phyloP scores from a whole-genome alignment of 2,888 invertebrate species.

The Heterodera filipjevi region DNA sequence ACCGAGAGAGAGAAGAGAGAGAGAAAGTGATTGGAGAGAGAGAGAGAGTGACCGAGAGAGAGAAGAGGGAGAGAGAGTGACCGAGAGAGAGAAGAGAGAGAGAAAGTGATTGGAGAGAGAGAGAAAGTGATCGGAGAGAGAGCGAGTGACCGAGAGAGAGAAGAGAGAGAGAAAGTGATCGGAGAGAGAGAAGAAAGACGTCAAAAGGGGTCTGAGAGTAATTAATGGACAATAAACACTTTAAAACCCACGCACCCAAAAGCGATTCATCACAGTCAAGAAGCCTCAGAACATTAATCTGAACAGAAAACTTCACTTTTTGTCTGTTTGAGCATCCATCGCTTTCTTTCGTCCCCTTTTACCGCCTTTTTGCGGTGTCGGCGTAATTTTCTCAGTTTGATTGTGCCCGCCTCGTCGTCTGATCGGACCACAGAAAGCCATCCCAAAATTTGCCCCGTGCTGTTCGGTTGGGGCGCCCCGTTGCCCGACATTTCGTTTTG shows the following conservation, averaged over 20 bases:
- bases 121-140: too few species aligned
- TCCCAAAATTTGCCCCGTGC: neutral
- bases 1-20: too few species aligned
- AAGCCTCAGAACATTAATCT: constrained; percentile 40
- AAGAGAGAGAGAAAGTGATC: too few species aligned
- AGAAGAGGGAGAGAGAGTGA: too few species aligned
- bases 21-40: too few species aligned
- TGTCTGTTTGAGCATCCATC: too few species aligned
- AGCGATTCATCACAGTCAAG: constrained; percentile 45
- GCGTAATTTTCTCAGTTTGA: constrained; percentile 37
- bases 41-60: too few species aligned
- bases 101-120: too few species aligned
- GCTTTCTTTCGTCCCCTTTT: neutral
- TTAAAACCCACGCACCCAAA: constrained; percentile 35
- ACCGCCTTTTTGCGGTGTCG: constrained; percentile 38
- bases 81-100: too few species aligned
- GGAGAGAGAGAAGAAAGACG: too few species aligned
- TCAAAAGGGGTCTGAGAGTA: neutral
- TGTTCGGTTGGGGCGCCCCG: neutral
- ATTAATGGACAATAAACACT: neutral
- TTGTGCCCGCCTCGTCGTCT: constrained; percentile 38
- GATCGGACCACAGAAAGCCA: constrained; percentile 34
- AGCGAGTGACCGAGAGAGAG: too few species aligned
- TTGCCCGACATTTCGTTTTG: constrained; percentile 42
- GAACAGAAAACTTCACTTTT: neutral